phyloP scores from a whole-genome alignment of 2,888 invertebrate species.

The Spilarctia lutea region DNA sequence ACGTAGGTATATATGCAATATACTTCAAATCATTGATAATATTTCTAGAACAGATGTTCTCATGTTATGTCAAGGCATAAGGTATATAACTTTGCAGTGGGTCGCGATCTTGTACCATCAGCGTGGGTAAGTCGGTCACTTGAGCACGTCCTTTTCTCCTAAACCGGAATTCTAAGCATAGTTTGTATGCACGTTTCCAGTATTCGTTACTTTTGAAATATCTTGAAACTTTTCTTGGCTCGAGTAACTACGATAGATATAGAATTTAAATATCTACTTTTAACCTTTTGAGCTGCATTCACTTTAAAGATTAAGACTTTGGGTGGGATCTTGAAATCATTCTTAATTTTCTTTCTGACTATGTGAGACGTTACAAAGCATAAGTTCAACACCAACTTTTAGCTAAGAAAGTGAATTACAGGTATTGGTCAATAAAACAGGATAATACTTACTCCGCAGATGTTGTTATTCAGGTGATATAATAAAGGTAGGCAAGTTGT shows the following conservation, averaged over 20 bases:
- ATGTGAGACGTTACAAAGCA: conserved; percentile 1
- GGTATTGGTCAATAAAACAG: conserved; percentile 38
- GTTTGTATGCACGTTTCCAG: conserved; percentile 49
- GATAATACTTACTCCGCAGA: conserved; percentile 35
- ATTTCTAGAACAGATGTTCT: neutral
- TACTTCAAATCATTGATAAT: neutral
- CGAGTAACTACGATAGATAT: conserved; percentile 30
- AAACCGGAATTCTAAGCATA: conserved; percentile 56
- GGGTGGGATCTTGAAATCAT: neutral
- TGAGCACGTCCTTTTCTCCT: conserved; percentile 59
- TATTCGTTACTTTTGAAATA: conserved; percentile 54
- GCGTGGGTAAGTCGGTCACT: conserved; percentile 60
- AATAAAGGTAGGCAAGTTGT: conserved; percentile 35
- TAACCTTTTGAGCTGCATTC: conserved; percentile 2
- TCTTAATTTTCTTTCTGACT: conserved; percentile 1
- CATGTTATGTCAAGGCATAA: conserved; percentile 59
- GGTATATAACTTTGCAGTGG: conserved; percentile 55
- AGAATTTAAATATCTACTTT: conserved; percentile 35
- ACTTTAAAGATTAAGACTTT: conserved; percentile 16
- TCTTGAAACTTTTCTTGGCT: conserved; percentile 39
- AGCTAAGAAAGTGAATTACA: conserved; percentile 24
- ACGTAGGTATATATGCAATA: neutral
- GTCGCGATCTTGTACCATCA: conserved; percentile 49
- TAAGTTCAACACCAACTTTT: conserved; percentile 14
- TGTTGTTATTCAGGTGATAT: conserved; percentile 25